Evolutionary conservation across 2,888 invertebrate genomes (phyloP), one percentile per base, ranked within the genome.

Genomic region (Drosophila subquinaria): DNA sequence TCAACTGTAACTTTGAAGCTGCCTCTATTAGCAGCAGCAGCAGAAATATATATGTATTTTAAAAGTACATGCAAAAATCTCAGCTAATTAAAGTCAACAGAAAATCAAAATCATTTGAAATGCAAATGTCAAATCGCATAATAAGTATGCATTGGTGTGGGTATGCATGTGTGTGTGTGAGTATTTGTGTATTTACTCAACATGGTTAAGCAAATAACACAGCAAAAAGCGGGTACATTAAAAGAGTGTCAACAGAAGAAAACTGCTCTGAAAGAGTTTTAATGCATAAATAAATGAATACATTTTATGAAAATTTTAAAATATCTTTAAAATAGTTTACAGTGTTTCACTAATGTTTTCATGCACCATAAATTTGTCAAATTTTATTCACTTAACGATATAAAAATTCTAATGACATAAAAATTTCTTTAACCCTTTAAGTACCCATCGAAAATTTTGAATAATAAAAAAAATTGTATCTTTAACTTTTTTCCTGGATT

Each of bases 41-140:
- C 1, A 40, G 30, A 61, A 50, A 13, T 23, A 5, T 5, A 8
- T 17, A 5, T 5, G 5, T 17, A 17, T 23, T 17, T 35, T 57
- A 1, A 20, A 30, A n/a, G 27, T 27, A 27, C 27, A 27, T 43
- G 50, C 59, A 68, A 45, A 87, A 89, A 84, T 88, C 88, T 79
- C 79, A 78, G 85, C 90, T 91, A 91, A 91, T 90, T 89, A 86
- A 88, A 91, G 85, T 91, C 90, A 90, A 90, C 83, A 90, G 63
- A 23, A 23, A n/a, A n/a, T n/a, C 73, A 73, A 81, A 77, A 81
- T 82, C 85, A 91, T 90, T 89, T 90, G 74, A 79, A 85, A 89
- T 90, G 89, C 80, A 90, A 90, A 90, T 90, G 81, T 81, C 80
- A 88, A 81, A 81, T 63, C 70, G 55, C 71, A 83, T 63, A 77